Evolutionary conservation across 2,888 invertebrate species (phyloP), one percentile per base, ranked within the genome.

Genomic region (Onchidella celtica): DNA sequence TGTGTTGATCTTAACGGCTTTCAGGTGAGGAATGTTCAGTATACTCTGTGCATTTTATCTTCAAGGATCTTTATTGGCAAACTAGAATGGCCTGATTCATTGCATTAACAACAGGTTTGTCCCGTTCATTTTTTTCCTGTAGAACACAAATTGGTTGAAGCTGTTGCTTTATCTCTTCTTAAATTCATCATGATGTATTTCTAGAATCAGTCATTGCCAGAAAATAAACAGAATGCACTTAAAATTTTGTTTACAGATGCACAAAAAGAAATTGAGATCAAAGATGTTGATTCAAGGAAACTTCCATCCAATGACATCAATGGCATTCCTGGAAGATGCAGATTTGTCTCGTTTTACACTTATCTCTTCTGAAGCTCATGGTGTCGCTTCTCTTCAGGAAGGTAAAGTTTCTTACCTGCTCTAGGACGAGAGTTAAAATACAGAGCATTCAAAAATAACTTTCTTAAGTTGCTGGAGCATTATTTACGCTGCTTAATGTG

Each of bases 231-330:
- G n/a, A n/a, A n/a, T 47, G 17, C 47, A 24, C 2, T 29, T 9
- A 34, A 4, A 21, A 6, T 21, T 40, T 75, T 38, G 57, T 24
- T 84, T 93, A 24, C 92, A 98, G 97, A 95, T 98, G 94, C 95
- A 97, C 74, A 96, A 96, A 90, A 95, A 99, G 1, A 96, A 96
- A 87, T 95, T 96, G 85, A 96, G 97, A 87, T 94, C 95, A 0
- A 98, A 99, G 94, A 93, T 99, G 57, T 98, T 98, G 0, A 93
- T 98, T 0, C 99, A 99, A 94, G 99, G 97, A 0, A 98, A 99
- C 94, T 98, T 96, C 93, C 99, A 99, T 94, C 99, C 99, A 1
- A 95, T 99, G 92, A 96, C 98, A 0, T 95, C 96, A 0, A 95
- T 96, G 86, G 96, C 96, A 0, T 98, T 96, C 91, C 96, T 99